Base-by-base conservation (phyloP, 2,888 invertebrate genomes). In the Tortrix viridana region DNA sequence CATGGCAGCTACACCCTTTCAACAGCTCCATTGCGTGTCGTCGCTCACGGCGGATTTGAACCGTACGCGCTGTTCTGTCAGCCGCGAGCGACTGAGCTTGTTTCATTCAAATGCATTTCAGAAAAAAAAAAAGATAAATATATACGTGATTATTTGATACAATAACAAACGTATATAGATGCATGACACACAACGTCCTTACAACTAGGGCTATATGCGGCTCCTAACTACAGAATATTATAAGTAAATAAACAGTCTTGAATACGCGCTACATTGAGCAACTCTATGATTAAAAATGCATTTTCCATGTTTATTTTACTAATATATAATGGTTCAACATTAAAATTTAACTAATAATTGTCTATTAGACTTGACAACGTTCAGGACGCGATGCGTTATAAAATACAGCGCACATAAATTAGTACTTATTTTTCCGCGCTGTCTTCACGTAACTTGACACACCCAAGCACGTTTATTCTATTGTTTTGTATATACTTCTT, bases 101-200 rank as follows among this genome's bases (percentile, higher is more conserved):
- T 48, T n/a, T 76, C 77, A 76, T 76, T 76, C 76, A 69, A 76
- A 83, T 82, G 82, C 84, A 83, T 77, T 76, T 77, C 69, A 79
- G 69, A 72, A 67, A 73, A 70, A 74, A 67, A 73, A 72, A 64
- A 68, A 53, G 67, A 70, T 78, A 66, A 61, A 63, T 67, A 75
- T 70, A 75, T 72, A 75, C 70, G 72, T 74, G n/a, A n/a, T n/a
- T n/a, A 71, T 79, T 69, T 74, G 77, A 81, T 84, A 86, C 73
- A 81, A 54, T 76, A 79, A 73, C 67, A 81, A 82, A 84, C 69
- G 68, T 80, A 82, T 75, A 82, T 76, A 83, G 74, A 86, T 83
- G 82, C 85, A 84, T 80, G 68, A 83, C 83, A 88, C 85, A 85
- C 83, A 84, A 83, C 73, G 74, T 77, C 81, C 80, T 71, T 80